Conservation (phyloP, 2,888 invertebrate genomes). For the Caenorhabditis imperialis region DNA sequence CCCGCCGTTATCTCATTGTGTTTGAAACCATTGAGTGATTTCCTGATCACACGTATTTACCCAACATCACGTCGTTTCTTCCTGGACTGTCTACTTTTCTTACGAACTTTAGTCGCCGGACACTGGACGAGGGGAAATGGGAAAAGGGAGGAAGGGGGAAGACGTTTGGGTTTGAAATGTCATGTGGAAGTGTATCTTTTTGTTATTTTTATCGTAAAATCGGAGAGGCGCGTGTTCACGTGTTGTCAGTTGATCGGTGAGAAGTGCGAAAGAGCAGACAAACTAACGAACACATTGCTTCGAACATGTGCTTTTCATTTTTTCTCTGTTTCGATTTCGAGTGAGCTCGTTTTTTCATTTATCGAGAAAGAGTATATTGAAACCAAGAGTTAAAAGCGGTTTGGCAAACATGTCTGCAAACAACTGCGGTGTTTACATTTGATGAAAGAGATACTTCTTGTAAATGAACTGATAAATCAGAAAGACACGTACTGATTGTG, state of each 20-base stretch:
- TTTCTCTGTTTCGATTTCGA: background rate
- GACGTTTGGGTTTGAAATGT: no score
- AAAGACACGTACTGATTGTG: conserved; percentile 20
- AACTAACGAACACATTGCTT: conserved; percentile 31
- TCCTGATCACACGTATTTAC: conserved; percentile 39
- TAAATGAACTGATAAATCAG: conserved; percentile 24
- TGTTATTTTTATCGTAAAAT: conserved; percentile 46
- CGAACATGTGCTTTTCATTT: conserved; percentile 45
- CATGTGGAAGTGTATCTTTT: conserved; percentile 30
- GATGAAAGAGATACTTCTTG: conserved; percentile 14
- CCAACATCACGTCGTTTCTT: conserved; percentile 12
- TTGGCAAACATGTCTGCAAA: conserved; percentile 21
- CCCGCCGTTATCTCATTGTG: conserved; percentile 4
- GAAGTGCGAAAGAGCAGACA: conserved; percentile 16
- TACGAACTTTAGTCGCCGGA: conserved; percentile 4
- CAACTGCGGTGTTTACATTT: conserved; percentile 16
- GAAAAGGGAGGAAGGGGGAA: background rate
- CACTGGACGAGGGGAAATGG: conserved; percentile 9
- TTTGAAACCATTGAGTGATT: conserved; percentile 41
- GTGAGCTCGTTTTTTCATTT: no score
- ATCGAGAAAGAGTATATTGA: no score
- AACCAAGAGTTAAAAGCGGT: conserved; percentile 22
- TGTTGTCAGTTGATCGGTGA: conserved; percentile 31
- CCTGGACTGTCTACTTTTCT: no score
- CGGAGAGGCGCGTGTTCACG: conserved; percentile 31